Evolutionary conservation across 2,888 invertebrate genomes (phyloP).

Genomic region (Cerceris ruficornis): DNA sequence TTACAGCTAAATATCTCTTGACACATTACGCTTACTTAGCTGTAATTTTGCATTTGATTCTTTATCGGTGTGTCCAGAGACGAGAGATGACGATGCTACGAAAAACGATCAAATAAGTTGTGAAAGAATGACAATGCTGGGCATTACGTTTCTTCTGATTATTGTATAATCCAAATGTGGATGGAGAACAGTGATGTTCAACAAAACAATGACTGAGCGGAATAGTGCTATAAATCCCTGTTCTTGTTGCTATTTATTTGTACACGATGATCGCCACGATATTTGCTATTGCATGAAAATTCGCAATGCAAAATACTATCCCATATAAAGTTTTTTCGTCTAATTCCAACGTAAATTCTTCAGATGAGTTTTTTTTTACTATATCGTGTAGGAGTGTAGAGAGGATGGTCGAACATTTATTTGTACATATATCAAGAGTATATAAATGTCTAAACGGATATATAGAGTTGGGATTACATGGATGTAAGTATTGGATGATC

Average conservation of each 20-base stretch:
- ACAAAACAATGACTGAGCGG: conserved; percentile 48
- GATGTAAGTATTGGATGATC: conserved; percentile 49
- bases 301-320: conserved; percentile 56
- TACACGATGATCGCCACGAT: conserved; percentile 57
- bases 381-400: conserved; percentile 34
- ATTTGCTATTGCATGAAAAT: conserved; percentile 51
- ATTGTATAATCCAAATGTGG: conserved; percentile 44
- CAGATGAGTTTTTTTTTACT: conserved; percentile 52
- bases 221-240: conserved; percentile 54
- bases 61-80: conserved; percentile 5
- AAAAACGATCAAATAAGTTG: conserved; percentile 12
- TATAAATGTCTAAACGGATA: conserved; percentile 56
- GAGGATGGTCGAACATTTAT: conserved; percentile 64
- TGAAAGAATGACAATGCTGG: conserved; percentile 36
- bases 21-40: conserved; percentile 51
- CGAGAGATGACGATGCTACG: conserved; percentile 12
- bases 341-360: conserved; percentile 56
- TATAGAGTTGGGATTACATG: conserved; percentile 51
- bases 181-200: conserved; percentile 54
- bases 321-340: conserved; percentile 41
- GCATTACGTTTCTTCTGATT: conserved; percentile 65
- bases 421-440: conserved; percentile 67
- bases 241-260: conserved; percentile 74
- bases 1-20: conserved; percentile 54
- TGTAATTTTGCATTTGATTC: conserved; percentile 53